These are phyloP conservation scores for Campopleginae sp. DNA, from an alignment of 2,888 invertebrate genomes.

Conservation along the genomic window DNA sequence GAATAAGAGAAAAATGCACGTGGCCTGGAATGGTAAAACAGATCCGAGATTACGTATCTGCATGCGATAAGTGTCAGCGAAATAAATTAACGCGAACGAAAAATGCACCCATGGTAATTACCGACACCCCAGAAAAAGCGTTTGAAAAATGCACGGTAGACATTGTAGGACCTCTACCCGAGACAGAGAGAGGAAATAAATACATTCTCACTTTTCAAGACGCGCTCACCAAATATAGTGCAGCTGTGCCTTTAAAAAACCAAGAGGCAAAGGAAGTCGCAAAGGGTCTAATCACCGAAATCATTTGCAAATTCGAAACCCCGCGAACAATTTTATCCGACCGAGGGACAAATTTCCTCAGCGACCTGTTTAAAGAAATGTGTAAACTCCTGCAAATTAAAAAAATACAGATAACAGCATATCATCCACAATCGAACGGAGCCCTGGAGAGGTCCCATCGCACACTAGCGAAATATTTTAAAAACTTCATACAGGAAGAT, in stretches of 20 bases:
- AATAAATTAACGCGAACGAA: conserved; percentile 12
- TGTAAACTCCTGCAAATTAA: conserved; percentile 63
- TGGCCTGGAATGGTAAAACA: conserved; percentile 67
- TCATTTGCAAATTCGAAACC: too few species aligned
- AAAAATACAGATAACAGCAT: conserved; percentile 63
- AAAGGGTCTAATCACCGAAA: conserved; percentile 34
- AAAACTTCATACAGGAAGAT: conserved; percentile 64
- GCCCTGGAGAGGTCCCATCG: conserved; percentile 65
- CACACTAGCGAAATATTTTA: conserved; percentile 67
- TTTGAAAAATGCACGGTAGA: conserved; percentile 18
- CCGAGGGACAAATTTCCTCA: not conserved
- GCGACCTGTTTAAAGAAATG: conserved; percentile 58
- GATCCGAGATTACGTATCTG: conserved; percentile 44
- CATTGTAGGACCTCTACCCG: conserved; percentile 2
- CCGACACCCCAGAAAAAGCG: conserved; percentile 22
- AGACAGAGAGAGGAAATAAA: conserved; percentile 44
- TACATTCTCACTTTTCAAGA: conserved; percentile 66
- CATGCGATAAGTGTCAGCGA: conserved; percentile 44
- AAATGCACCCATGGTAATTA: conserved; percentile 63
- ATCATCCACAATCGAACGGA: conserved; percentile 68
- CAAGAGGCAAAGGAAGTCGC: conserved; percentile 67
- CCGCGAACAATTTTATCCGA: not conserved
- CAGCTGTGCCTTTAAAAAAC: conserved; percentile 49
- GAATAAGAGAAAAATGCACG: conserved; percentile 63
- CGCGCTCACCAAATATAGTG: conserved; percentile 48